phyloP scores from a whole-genome alignment of 2,113 vertebrate genomes.

The Gasterosteus aculeatus region DNA sequence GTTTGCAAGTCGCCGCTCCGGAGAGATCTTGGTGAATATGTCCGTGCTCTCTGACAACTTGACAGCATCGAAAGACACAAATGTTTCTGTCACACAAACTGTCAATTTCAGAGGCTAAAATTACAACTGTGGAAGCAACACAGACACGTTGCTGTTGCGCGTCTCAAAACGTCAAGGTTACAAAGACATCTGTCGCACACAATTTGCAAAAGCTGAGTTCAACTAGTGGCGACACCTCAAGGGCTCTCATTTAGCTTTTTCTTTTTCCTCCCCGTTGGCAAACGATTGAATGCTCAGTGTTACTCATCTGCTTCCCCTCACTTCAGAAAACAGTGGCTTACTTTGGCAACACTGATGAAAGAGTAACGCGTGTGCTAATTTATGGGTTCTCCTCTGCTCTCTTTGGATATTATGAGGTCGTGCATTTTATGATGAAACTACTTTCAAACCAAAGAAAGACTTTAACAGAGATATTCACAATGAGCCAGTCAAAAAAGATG shows the following conservation, averaged over 20 bases:
- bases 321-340: slow-evolving; percentile 54
- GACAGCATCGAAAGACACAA: neutral
- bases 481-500: slow-evolving; percentile 49
- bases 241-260: slow-evolving; percentile 38
- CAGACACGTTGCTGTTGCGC: neutral
- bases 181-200: slow-evolving; percentile 28
- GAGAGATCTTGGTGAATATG: neutral
- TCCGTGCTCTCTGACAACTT: neutral
- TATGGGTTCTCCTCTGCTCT: slow-evolving; percentile 45
- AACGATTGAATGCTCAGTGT: slow-evolving; percentile 33
- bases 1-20: neutral
- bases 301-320: slow-evolving; percentile 32
- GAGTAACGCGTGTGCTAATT: slow-evolving; percentile 68
- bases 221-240: slow-evolving; percentile 44
- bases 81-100: neutral
- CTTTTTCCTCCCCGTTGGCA: slow-evolving; percentile 34
- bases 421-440: slow-evolving; percentile 71
- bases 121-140: neutral
- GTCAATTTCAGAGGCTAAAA: neutral
- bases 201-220: slow-evolving; percentile 46
- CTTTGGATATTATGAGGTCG: slow-evolving; percentile 56
- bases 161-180: neutral
- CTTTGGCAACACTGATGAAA: slow-evolving; percentile 68
- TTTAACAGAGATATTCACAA: slow-evolving; percentile 36
- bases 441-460: slow-evolving; percentile 65